Evolutionary conservation across 2,113 vertebrate species (phyloP).

Genomic region (Chlorodrepanis virens): DNA sequence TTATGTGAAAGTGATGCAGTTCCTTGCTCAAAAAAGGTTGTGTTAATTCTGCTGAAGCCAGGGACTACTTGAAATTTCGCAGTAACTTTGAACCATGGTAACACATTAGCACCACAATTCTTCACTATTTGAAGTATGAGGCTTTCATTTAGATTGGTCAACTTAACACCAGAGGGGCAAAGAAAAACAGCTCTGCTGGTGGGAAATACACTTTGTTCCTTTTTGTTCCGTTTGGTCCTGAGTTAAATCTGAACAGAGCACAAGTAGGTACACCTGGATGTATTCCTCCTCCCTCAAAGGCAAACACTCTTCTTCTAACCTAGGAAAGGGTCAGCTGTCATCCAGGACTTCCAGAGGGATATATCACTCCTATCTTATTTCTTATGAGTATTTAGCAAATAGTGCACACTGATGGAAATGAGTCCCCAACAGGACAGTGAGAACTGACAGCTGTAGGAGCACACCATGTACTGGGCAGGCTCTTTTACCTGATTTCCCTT

Average conservation of each 20-base stretch:
- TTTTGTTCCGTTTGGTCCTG: background rate
- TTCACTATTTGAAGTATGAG: background rate
- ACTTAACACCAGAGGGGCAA: background rate
- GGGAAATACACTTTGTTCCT: background rate
- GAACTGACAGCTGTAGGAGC: background rate
- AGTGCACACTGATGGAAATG: background rate
- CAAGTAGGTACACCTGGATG: background rate
- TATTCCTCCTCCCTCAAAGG: background rate
- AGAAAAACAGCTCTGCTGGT: background rate
- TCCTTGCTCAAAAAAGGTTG: background rate
- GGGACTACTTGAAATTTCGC: background rate
- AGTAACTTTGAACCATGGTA: background rate
- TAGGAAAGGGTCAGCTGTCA: background rate
- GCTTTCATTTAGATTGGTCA: background rate
- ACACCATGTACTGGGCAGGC: background rate
- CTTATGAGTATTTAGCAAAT: background rate
- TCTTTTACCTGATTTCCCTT: background rate
- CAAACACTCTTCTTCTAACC: background rate
- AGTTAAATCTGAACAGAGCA: background rate
- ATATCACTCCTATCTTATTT: background rate
- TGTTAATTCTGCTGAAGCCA: background rate
- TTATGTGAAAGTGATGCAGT: background rate
- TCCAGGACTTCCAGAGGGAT: background rate
- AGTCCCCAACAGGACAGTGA: background rate
- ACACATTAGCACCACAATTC: background rate